Conservation (phyloP, 2,888 invertebrate genomes). For the Globia sparganii region DNA sequence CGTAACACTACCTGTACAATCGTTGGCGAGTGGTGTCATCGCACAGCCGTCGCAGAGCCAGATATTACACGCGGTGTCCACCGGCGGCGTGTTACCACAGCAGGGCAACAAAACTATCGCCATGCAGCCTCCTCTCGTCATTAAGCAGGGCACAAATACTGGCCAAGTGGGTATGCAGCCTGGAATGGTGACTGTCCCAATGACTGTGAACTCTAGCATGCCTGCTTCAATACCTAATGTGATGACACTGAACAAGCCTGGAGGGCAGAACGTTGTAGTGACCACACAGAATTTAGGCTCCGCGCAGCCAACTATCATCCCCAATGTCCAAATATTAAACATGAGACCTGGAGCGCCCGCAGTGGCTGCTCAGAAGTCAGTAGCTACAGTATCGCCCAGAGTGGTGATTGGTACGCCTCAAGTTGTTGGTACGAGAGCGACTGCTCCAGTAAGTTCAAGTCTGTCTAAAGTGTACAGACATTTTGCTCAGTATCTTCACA, state of each 20-base stretch:
- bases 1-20: constrained; percentile 84
- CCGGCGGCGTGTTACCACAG: constrained; percentile 79
- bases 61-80: constrained; percentile 88
- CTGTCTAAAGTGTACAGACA: constrained; percentile 61
- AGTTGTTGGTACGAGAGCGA: constrained; percentile 95
- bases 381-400: constrained; percentile 94
- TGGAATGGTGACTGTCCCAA: constrained; percentile 92
- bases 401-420: constrained; percentile 96
- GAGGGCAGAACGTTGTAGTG: constrained; percentile 88
- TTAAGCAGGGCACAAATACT: constrained; percentile 83
- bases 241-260: constrained; percentile 92
- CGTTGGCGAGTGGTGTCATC: constrained; percentile 93
- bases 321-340: constrained; percentile 96
- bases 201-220: constrained; percentile 91
- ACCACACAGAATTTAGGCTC: constrained; percentile 91
- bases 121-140: constrained; percentile 87
- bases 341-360: constrained; percentile 94
- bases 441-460: constrained; percentile 92
- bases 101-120: constrained; percentile 78
- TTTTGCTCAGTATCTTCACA: constrained; percentile 67
- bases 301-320: constrained; percentile 91
- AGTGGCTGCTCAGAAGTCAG: constrained; percentile 93
- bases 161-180: constrained; percentile 87
- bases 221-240: constrained; percentile 91
- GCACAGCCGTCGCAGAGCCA: constrained; percentile 90